Evolutionary conservation across 2,797 vertebrate genomes (phyloP).

Genomic region (Nannoperca australis): DNA sequence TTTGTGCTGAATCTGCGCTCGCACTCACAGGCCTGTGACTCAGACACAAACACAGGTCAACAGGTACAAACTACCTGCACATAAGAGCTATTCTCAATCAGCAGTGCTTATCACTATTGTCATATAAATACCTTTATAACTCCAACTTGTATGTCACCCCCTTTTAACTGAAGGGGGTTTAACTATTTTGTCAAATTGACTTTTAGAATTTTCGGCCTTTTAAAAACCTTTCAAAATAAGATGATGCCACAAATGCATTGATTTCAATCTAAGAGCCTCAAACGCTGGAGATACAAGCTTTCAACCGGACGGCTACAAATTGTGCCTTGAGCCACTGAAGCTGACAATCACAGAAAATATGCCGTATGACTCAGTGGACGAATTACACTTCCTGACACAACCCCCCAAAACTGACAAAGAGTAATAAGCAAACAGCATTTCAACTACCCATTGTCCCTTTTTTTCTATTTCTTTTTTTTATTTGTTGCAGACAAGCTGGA

Average conservation of each 20-base stretch:
- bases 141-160: not conserved
- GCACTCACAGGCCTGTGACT: constrained; percentile 32
- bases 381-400: constrained; percentile 34
- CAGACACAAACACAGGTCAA: constrained; percentile 57
- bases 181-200: not conserved
- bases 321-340: constrained; percentile 14
- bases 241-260: not conserved
- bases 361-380: constrained; percentile 42
- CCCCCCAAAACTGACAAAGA: constrained; percentile 11
- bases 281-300: constrained; percentile 5
- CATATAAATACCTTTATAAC: not conserved
- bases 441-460: constrained; percentile 1
- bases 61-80: constrained; percentile 58
- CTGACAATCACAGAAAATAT: constrained; percentile 49
- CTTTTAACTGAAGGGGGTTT: not conserved
- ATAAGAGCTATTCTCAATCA: constrained; percentile 11
- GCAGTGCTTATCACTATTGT: not conserved
- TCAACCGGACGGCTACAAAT: not conserved
- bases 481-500: constrained; percentile 31
- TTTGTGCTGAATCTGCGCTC: constrained; percentile 71
- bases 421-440: constrained; percentile 20
- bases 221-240: not conserved
- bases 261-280: not conserved
- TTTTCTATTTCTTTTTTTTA: not conserved
- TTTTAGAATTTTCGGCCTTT: not conserved